Percentiles rank a stretch among this genome's conserved stretches.
phyloP scores from a whole-genome alignment of 2,113 vertebrate genomes.

The Hipposideros armiger region DNA sequence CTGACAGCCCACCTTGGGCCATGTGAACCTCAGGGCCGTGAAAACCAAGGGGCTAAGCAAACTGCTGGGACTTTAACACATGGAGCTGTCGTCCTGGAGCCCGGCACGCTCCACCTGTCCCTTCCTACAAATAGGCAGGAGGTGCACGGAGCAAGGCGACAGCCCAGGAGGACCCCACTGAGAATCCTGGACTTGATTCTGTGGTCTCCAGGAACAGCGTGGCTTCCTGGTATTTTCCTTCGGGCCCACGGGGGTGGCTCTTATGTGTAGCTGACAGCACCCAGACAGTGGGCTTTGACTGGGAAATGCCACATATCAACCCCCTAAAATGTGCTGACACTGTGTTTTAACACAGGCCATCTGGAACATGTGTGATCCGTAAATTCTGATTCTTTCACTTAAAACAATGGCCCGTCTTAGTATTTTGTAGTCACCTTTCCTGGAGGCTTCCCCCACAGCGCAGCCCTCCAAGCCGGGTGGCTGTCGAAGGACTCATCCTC shows the following conservation, averaged over 20 bases:
- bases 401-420: neutral
- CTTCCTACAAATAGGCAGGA: neutral
- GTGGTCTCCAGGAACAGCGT: too few species aligned
- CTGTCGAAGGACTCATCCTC: neutral
- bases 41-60: neutral
- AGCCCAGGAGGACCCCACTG: fast-evolving
- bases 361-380: fast-evolving
- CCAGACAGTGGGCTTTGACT: neutral
- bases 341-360: neutral
- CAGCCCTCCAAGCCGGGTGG: neutral
- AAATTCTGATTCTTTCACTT: neutral
- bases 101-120: fast-evolving
- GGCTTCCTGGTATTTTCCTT: neutral
- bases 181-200: too few species aligned
- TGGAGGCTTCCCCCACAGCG: neutral
- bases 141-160: neutral
- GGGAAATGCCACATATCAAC: too few species aligned
- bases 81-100: neutral
- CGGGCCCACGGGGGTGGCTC: too few species aligned
- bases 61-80: neutral
- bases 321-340: neutral
- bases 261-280: neutral
- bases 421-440: fast-evolving
- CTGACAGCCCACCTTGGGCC: fast-evolving
- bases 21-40: too few species aligned